A percentile compares a stretch with the other conserved stretches of the same genome.
Evolutionary conservation across 64 coral and sea anemone species (phyloP).

Genomic region (Catalaphyllia jardinei): DNA sequence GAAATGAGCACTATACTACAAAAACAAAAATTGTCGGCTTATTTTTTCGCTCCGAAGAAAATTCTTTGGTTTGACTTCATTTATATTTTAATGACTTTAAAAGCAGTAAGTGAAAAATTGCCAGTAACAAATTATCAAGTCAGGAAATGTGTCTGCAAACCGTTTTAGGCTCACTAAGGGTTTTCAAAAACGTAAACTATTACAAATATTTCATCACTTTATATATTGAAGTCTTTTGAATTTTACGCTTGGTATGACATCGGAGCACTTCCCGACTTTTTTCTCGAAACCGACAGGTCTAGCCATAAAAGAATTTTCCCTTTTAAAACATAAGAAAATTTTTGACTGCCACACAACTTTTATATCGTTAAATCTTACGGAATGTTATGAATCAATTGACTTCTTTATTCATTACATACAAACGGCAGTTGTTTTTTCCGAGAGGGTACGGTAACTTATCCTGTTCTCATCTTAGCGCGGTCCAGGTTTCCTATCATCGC

Average conservation of each 20-base stretch:
- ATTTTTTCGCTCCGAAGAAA: no score
- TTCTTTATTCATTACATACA: no score
- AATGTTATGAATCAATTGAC: no score
- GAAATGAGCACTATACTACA: neutral
- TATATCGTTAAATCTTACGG: no score
- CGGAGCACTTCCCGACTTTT: neutral
- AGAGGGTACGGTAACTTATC: no score
- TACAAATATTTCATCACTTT: neutral
- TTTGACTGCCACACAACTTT: neutral
- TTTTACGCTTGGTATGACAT: neutral
- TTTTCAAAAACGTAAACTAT: conserved; percentile 10
- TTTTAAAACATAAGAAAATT: neutral
- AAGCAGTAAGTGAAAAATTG: neutral
- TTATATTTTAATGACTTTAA: neutral
- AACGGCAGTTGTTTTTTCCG: no score
- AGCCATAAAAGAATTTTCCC: neutral
- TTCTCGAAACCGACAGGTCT: neutral
- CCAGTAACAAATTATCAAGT: neutral
- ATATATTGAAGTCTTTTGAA: neutral
- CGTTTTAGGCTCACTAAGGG: neutral
- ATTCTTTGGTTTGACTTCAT: neutral
- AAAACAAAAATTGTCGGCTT: neutral
- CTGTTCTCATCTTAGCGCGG: no score
- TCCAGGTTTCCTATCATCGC: no score
- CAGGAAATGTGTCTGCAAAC: neutral